Base-by-base conservation (phyloP, 2,797 vertebrate species). In the Sebastiscus tertius region DNA sequence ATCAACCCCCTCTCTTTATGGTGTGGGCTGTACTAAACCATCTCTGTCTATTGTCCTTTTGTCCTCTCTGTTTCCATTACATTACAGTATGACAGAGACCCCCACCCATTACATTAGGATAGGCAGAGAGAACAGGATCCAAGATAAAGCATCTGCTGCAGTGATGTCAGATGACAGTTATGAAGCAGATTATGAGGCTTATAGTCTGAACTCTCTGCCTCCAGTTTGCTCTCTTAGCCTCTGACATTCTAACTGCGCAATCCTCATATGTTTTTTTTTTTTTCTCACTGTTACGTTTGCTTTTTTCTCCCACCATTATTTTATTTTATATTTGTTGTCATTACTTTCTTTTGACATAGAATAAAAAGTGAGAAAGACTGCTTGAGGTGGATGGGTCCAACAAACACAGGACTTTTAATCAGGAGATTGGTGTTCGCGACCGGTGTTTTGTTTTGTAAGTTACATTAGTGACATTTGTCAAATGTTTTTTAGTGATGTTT, bases 121-220 rank as follows among this genome's bases (percentile, higher is more conserved):
- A 74, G 16, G 33, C 64, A 59, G 75, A 72, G 63, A 72, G 75
- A 82, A 64, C 74, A 73, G 75, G 72, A 84, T 85, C 80, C 77
- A 72, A 89, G 82, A 87, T 86, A 75, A 89, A 82, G 80, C 89
- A 89, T 90, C 88, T 92, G 86, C 86, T 87, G 74, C 75, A 42
- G 76, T 92, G 92, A 93, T 91, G 84, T 91, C 89, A 92, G 84
- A 87, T 79, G 87, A 87, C 88, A 87, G 88, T 89, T 91, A 92
- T 88, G 87, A 86, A 83, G 85, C 81, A 89, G 90, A 90, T 92
- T 86, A 90, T 72, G 66, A 80, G 78, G 84, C 79, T 92, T 86
- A 86, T 52, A 52, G 73, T 77, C 78, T 81, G 62, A 88, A 89
- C 81, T 76, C 49, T 54, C 72, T 81, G 81, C 66, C 77, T 85